Evolutionary conservation across 1,140 invertebrate species (phyloP).

Genomic region (Drosophila arawakana): DNA sequence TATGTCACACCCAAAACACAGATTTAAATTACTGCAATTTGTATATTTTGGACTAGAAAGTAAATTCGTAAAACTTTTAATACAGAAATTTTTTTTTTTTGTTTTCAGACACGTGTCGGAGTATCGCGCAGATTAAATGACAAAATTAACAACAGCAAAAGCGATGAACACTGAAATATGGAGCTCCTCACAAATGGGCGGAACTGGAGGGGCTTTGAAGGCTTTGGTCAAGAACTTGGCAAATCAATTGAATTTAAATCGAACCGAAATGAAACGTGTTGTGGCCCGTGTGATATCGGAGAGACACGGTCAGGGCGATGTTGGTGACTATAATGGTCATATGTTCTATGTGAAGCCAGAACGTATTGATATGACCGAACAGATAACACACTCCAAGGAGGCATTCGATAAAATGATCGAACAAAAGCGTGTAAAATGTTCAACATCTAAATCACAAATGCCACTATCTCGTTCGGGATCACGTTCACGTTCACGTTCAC

Average conservation of each 20-base stretch:
- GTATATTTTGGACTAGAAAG: not conserved
- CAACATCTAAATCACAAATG: not conserved
- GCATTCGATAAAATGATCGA: constrained; percentile 60
- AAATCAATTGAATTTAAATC: constrained; percentile 49
- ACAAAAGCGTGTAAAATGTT: constrained; percentile 13
- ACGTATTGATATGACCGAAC: constrained; percentile 50
- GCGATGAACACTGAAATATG: constrained; percentile 42
- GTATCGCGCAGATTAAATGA: constrained; percentile 5
- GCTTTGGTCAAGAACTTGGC: constrained; percentile 64
- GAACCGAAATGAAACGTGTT: constrained; percentile 56
- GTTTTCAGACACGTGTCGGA: not conserved
- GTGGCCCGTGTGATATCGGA: constrained; percentile 71
- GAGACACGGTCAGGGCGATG: constrained; percentile 51
- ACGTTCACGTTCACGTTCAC: constrained; percentile 25
- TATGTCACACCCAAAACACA: constrained; percentile 4
- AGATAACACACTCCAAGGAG: constrained; percentile 66
- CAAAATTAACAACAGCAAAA: not conserved
- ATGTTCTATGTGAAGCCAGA: constrained; percentile 68
- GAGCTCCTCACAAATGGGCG: constrained; percentile 52
- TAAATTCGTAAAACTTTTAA: not conserved
- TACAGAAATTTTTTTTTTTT: not conserved
- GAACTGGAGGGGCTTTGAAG: constrained; percentile 60
- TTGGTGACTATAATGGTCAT: constrained; percentile 63
- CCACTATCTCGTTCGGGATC: not conserved
- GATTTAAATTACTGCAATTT: constrained; percentile 6